Percentiles rank a stretch among this genome's conserved stretches.
These are phyloP conservation scores for Andrena camellia DNA, from an alignment of 2,888 invertebrate species.

Conservation along the genomic window DNA sequence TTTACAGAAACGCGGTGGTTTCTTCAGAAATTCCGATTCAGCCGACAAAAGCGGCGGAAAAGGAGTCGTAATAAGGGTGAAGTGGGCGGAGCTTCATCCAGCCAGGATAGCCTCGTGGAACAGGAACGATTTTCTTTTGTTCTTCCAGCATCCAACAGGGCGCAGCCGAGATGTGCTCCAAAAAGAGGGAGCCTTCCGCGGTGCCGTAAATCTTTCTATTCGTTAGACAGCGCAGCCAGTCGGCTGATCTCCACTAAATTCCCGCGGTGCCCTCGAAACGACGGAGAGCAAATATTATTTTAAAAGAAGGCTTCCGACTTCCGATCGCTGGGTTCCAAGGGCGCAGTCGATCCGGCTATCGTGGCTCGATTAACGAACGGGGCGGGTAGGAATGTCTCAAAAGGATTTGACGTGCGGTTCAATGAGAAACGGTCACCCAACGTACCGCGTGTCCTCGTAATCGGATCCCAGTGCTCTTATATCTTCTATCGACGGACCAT, in stretches of 20 bases:
- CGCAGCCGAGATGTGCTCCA: slow-evolving; percentile 31
- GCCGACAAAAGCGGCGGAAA: slow-evolving; percentile 73
- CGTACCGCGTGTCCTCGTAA: slow-evolving; percentile 80
- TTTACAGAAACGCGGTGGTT: slow-evolving; percentile 6
- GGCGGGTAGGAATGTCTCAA: slow-evolving; percentile 20
- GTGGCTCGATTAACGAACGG: slow-evolving; percentile 35
- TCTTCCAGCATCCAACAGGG: slow-evolving; percentile 59
- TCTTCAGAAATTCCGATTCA: slow-evolving; percentile 55
- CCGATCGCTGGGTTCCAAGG: not conserved
- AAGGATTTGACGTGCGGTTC: slow-evolving; percentile 56
- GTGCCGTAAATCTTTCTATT: slow-evolving; percentile 71
- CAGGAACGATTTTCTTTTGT: slow-evolving; percentile 71
- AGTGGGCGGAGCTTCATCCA: slow-evolving; percentile 74
- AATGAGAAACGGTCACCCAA: slow-evolving; percentile 80
- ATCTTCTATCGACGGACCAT: slow-evolving; percentile 80
- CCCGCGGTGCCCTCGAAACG: not conserved
- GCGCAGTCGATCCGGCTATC: slow-evolving; percentile 5
- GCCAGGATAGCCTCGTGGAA: slow-evolving; percentile 48
- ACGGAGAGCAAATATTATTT: slow-evolving; percentile 30
- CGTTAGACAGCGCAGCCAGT: slow-evolving; percentile 77
- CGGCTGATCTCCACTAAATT: slow-evolving; percentile 63
- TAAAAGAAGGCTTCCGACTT: not conserved
- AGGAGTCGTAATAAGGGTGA: slow-evolving; percentile 77
- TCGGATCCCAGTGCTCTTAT: slow-evolving; percentile 81
- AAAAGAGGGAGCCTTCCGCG: slow-evolving; percentile 26